Base-by-base conservation (phyloP, 2,113 vertebrate species). In the Myrmecobius fasciatus region DNA sequence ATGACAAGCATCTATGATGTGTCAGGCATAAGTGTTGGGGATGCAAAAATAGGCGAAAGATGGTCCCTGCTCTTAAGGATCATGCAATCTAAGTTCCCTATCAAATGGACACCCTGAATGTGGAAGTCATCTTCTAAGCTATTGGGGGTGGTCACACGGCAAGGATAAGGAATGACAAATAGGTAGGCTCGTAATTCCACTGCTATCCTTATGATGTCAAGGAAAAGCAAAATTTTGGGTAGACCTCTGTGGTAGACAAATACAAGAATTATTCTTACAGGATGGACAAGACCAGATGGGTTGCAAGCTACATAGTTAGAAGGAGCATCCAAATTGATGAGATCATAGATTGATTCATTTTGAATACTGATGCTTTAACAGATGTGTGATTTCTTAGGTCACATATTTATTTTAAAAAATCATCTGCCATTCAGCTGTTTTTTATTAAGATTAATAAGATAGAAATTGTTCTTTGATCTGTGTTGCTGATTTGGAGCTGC, bases 391-490 rank as follows among this genome's bases (percentile, higher is more conserved):
- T 91, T 54, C 52, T 95, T 52, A 12, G 22, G 31, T 11, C 95
- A 43, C 89, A 95, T 91, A 92, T 95, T 98, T 97, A 93, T 95
- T 97, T 96, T 95, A 90, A 96, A 96, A 96, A 89, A 91, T 94
- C 47, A 94, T 67, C 96, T 96, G 91, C 91, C 53, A 53, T 97
- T 96, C 49, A 92, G 20, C 91, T 96, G 46, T 95, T 97, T 97
- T 94, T 95, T 93, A 91, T 97, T 96, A 96, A 75, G 10, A 28
- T 97, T 96, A 97, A 93, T 83, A 97, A 48, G 49, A 93, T 97
- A 94, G 60, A 97, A 98, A 98, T 96, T 93, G 56, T 96, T 97
- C 96, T 97, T 98, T 98, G 94, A 97, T 98, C 96, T 94, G 83
- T 96, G 94, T 95, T 97, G 88, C 0, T 43, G 92, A 92, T 96